Evolutionary conservation across 2,888 invertebrate genomes (phyloP).

Genomic region (Phyllotreta striolata): DNA sequence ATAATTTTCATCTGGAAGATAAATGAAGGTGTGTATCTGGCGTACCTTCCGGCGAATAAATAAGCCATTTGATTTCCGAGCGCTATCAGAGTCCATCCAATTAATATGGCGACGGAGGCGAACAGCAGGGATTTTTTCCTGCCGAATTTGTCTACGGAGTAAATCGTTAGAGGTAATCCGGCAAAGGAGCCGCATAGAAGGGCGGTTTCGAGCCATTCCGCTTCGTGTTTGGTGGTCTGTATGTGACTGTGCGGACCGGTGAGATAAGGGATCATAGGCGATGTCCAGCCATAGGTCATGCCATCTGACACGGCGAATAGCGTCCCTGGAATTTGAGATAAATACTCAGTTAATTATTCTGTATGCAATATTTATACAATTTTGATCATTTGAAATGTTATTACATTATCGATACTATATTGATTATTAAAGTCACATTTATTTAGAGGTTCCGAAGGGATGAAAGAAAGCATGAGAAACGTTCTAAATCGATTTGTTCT

Average conservation of each 20-base stretch:
- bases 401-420: too few relatives aligned
- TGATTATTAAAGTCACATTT: too few relatives aligned
- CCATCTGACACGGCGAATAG: constrained; percentile 60
- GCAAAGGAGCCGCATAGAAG: constrained; percentile 49
- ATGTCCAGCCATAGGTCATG: constrained; percentile 60
- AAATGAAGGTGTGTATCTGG: too few relatives aligned
- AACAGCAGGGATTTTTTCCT: constrained; percentile 55
- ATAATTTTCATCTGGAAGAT: too few relatives aligned
- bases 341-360: constrained; percentile 27
- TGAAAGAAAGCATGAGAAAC: too few relatives aligned
- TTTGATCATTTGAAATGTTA: too few relatives aligned
- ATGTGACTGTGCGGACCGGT: constrained; percentile 51
- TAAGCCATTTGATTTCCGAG: constrained; percentile 52
- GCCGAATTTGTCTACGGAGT: constrained; percentile 54
- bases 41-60: constrained; percentile 51
- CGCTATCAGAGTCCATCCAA: constrained; percentile 57
- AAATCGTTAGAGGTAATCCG: constrained; percentile 56
- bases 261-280: constrained; percentile 57
- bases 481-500: too few relatives aligned
- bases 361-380: too few relatives aligned
- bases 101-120: constrained; percentile 53
- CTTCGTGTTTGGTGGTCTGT: constrained; percentile 48
- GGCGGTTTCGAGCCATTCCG: constrained; percentile 51
- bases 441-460: too few relatives aligned
- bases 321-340: constrained; percentile 50